Conservation (phyloP, 2,888 invertebrate species). For the Rutpela maculata region DNA sequence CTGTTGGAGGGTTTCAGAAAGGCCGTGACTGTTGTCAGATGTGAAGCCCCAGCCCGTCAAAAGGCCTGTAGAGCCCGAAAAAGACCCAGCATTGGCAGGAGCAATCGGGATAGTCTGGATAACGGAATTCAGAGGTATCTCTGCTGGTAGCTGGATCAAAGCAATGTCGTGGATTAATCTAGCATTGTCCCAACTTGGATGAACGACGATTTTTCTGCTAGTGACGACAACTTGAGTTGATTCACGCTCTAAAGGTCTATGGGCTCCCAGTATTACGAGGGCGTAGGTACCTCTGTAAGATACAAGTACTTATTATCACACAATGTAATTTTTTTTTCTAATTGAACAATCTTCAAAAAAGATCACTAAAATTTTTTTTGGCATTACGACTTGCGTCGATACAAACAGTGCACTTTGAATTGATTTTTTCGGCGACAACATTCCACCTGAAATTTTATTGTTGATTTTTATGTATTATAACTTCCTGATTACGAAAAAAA, state of each 20-base stretch:
- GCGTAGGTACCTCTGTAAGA: not conserved
- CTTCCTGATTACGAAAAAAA: too few species aligned
- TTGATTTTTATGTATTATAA: too few species aligned
- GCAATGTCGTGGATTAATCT: not conserved
- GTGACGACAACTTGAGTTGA: not conserved
- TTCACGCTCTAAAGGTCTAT: not conserved
- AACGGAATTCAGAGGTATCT: not conserved
- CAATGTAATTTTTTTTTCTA: too few species aligned
- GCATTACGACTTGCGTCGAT: too few species aligned
- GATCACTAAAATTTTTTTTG: too few species aligned
- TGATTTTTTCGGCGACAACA: too few species aligned
- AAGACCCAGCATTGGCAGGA: constrained; percentile 2
- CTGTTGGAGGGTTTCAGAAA: not conserved
- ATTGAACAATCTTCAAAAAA: too few species aligned
- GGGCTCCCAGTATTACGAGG: not conserved
- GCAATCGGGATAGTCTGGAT: constrained; percentile 10
- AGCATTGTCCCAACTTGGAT: not conserved
- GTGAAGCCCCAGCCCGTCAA: constrained; percentile 17
- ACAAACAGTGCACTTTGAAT: too few species aligned
- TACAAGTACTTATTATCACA: not conserved
- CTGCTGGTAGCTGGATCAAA: not conserved
- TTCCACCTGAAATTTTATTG: too few species aligned
- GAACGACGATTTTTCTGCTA: not conserved
- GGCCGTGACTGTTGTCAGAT: not conserved
- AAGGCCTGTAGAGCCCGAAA: not conserved